Evolutionary conservation across 2,888 invertebrate species (phyloP), one percentile per base, ranked within the genome.

Genomic region (Ellobium chinense): DNA sequence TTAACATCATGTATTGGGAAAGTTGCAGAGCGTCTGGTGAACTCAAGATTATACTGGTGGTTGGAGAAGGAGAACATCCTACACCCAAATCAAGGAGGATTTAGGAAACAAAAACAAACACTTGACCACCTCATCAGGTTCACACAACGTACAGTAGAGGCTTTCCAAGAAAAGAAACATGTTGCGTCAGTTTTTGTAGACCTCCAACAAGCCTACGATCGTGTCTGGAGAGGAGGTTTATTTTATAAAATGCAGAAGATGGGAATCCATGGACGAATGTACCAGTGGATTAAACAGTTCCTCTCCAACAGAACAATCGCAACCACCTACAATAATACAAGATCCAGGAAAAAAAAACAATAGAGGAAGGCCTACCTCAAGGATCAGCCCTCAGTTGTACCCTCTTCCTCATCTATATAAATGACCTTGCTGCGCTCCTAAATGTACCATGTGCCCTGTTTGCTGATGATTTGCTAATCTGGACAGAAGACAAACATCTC

Each of bases 191-290:
- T 37, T 24, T 63, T 75, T 21, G 12, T 75, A 7, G 74, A 75
- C 63, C 46, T 75, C 0, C 29, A 58, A 7, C 36, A 75, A n/a
- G 74, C 63, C 14, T 75, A 60, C 27, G 74, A 75, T 31, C 36
- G 46, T 18, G 74, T 75, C 1, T 75, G 65, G 63, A 75, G 46
- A 46, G 14, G 27, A 29, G 74, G 29, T 7, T 18, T 46, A 12
- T 29, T 12, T 63, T 29, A 27, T 63, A 63, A n/a, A 24, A 12
- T 46, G 18, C 46, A 46, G 36, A 56, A 14, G 36, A 0, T 5
- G 12, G 36, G 27, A 36, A 24, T 60, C 1, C 2, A n/a, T 9
- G 73, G 37, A 34, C 2, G 9, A 4, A 56, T 73, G 56, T 60
- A 31, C 60, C 31, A 9, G 34, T 73, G 37, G 58, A 36, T 60